Evolutionary conservation across 23 tunicate genomes (phyloP).

Genomic region (Botrylloides violaceus): DNA sequence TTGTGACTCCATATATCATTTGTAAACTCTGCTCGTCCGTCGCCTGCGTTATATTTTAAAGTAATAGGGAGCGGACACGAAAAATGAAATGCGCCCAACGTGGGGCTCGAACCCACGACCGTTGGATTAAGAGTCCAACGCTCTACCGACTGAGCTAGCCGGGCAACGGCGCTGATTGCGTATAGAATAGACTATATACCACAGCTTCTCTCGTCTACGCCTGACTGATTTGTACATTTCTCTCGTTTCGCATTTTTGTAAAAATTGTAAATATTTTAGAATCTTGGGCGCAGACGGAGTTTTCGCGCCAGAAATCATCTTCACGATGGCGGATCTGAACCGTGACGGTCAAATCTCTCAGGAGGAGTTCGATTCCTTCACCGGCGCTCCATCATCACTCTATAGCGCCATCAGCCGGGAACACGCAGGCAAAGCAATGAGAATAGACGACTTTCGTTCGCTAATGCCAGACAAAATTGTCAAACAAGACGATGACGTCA

Average conservation of each 20-base stretch:
- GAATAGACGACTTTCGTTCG: neutral
- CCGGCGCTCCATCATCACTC: neutral
- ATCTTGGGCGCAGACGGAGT: constrained; percentile 19
- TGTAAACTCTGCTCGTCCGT: neutral
- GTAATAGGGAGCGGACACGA: too few relatives aligned
- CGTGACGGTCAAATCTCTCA: neutral
- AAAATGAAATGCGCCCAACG: too few relatives aligned
- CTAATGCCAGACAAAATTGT: constrained; percentile 8
- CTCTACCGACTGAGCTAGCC: too few relatives aligned
- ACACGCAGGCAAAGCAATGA: constrained; percentile 7
- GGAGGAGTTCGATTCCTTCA: constrained; percentile 9
- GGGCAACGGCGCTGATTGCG: too few relatives aligned
- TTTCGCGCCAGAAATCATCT: constrained; percentile 16
- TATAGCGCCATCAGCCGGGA: constrained; percentile 3
- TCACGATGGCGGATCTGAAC: constrained; percentile 15
- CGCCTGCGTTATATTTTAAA: too few relatives aligned
- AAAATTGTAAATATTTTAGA: neutral
- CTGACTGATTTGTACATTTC: too few relatives aligned
- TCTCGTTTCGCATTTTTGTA: neutral
- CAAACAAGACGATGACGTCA: neutral
- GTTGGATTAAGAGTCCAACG: too few relatives aligned
- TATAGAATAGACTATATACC: too few relatives aligned
- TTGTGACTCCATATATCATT: neutral
- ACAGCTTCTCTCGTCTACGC: too few relatives aligned
- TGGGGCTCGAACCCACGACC: too few relatives aligned